These are phyloP conservation scores for Equus przewalskii DNA, from an alignment of 2,113 vertebrate species.

Conservation along the genomic window DNA sequence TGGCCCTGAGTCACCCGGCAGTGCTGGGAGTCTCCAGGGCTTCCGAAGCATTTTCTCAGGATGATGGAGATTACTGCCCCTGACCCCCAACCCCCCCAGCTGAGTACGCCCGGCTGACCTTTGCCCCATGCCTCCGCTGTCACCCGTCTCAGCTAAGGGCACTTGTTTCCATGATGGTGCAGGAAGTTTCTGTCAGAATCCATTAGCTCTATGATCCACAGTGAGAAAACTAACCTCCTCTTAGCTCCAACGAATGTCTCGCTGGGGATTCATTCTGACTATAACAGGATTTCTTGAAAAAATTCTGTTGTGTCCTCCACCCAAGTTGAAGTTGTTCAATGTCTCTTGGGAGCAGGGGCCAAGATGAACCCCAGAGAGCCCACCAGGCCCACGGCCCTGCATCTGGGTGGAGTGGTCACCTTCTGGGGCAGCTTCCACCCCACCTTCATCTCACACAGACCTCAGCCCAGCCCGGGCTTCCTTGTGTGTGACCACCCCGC, in stretches of 20 bases:
- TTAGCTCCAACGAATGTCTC: not conserved
- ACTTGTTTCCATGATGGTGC: not conserved
- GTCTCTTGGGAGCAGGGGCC: not conserved
- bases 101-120: not conserved
- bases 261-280: not conserved
- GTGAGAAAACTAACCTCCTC: not conserved
- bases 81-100: not conserved
- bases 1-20: not conserved
- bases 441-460: rapidly evolving
- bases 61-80: not conserved
- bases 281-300: not conserved
- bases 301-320: not conserved
- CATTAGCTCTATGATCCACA: not conserved
- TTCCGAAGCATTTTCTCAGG: not conserved
- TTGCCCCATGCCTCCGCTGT: no score
- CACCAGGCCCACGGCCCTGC: not conserved
- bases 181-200: not conserved
- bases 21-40: not conserved
- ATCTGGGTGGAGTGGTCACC: not conserved
- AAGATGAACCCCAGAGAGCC: not conserved
- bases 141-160: not conserved
- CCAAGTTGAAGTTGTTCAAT: not conserved
- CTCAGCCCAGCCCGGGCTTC: not conserved
- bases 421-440: not conserved
- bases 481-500: rapidly evolving